Conservation (phyloP, 1,140 invertebrate species). For the Pollicipes pollicipes region DNA sequence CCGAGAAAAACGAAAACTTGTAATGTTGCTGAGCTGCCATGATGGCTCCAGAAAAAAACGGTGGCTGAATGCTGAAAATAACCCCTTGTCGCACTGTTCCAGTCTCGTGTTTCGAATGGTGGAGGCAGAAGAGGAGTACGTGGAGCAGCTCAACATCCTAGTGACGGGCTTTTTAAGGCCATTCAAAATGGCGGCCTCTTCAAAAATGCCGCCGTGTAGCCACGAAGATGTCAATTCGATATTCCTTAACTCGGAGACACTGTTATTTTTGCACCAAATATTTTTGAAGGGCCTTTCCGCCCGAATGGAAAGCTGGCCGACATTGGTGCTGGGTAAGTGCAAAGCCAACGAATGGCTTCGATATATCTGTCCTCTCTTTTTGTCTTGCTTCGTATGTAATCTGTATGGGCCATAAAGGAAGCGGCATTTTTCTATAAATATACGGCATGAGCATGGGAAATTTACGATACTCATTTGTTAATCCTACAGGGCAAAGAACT, state of each 20-base stretch:
- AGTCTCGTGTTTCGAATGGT: slow-evolving; percentile 84
- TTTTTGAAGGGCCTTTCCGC: slow-evolving; percentile 82
- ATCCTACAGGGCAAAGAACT: not conserved
- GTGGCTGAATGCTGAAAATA: too few species aligned
- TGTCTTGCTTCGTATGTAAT: not conserved
- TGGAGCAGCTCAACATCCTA: slow-evolving; percentile 74
- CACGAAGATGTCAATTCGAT: slow-evolving; percentile 92
- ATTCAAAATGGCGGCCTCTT: slow-evolving; percentile 79
- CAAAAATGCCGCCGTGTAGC: slow-evolving; percentile 77
- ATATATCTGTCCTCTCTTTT: not conserved
- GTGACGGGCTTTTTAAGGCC: slow-evolving; percentile 82
- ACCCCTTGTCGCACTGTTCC: too few species aligned
- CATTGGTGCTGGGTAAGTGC: slow-evolving; percentile 56
- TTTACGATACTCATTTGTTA: not conserved
- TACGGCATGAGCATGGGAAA: not conserved
- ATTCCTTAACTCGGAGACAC: slow-evolving; percentile 83
- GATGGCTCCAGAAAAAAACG: too few species aligned
- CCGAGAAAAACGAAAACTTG: too few species aligned
- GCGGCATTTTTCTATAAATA: not conserved
- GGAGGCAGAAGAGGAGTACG: slow-evolving; percentile 77
- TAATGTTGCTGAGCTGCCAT: too few species aligned
- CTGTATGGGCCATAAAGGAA: not conserved
- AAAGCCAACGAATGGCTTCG: not conserved
- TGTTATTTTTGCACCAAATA: slow-evolving; percentile 83
- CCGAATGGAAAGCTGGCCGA: slow-evolving; percentile 82